Conservation (phyloP, 2,113 vertebrate genomes). For the Astur gentilis region DNA sequence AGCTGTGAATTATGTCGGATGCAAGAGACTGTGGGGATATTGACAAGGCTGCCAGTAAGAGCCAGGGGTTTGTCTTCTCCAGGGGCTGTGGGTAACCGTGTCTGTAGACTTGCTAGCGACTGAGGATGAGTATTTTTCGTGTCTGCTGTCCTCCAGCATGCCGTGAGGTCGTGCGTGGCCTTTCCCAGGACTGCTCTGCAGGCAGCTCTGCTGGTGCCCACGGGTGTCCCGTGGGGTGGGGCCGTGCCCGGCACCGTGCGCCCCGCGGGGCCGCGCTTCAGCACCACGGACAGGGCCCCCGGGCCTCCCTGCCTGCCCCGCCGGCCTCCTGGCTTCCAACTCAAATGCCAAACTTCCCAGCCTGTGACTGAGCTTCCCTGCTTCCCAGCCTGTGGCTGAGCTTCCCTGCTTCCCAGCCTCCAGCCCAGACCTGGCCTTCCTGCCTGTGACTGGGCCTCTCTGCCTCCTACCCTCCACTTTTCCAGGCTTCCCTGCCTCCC, state of each 20-base stretch:
- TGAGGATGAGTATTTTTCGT: rapidly evolving
- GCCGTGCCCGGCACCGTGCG: rapidly evolving
- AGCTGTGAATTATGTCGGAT: rapidly evolving
- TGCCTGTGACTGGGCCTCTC: neutral
- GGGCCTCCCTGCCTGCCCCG: neutral
- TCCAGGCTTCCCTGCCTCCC: neutral
- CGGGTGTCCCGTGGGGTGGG: neutral
- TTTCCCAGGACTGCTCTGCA: rapidly evolving
- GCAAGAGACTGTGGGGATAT: neutral
- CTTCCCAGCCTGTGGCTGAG: neutral
- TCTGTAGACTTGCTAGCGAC: neutral
- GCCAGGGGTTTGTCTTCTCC: neutral
- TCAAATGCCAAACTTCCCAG: too few relatives aligned
- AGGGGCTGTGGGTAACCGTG: neutral
- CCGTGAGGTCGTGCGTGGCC: rapidly evolving
- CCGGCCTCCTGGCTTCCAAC: neutral
- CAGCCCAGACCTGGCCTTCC: neutral
- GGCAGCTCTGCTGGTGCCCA: neutral
- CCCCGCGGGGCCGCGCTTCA: neutral
- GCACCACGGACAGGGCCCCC: constrained; percentile 49
- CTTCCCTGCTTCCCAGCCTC: neutral
- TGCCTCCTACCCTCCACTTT: neutral
- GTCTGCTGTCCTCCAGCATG: neutral
- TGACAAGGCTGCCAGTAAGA: neutral
- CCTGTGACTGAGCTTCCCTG: too few relatives aligned